Conservation (phyloP, 2,888 invertebrate genomes). For the Drosophila rellima region DNA sequence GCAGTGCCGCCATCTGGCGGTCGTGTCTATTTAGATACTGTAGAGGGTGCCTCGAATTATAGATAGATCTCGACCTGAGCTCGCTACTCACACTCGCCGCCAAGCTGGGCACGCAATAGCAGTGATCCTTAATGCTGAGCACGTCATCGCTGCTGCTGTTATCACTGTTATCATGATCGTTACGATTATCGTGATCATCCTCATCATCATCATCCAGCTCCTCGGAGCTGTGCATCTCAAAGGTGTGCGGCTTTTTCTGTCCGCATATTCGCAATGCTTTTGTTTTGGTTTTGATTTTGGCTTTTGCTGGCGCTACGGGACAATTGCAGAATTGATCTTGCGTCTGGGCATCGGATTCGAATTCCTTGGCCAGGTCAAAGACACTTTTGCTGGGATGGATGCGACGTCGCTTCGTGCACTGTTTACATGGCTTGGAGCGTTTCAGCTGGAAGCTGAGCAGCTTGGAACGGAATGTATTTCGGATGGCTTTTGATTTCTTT, state of each 20-base stretch:
- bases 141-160: constrained; percentile 81
- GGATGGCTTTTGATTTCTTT: constrained; percentile 84
- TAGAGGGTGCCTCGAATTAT: constrained; percentile 32
- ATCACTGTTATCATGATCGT: constrained; percentile 61
- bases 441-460: constrained; percentile 83
- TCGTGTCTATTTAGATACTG: constrained; percentile 37
- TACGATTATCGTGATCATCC: constrained; percentile 31
- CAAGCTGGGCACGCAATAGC: constrained; percentile 84
- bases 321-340: constrained; percentile 83
- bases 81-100: constrained; percentile 84
- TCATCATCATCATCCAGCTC: constrained; percentile 57
- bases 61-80: constrained; percentile 15
- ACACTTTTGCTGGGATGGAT: constrained; percentile 84
- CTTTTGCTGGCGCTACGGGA: constrained; percentile 33
- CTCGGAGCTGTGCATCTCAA: constrained; percentile 64
- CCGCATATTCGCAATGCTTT: constrained; percentile 48
- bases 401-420: constrained; percentile 84
- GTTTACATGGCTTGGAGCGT: constrained; percentile 81
- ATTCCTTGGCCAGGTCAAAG: constrained; percentile 84
- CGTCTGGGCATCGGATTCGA: constrained; percentile 51
- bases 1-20: constrained; percentile 19
- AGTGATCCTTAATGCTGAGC: constrained; percentile 84
- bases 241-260: constrained; percentile 52
- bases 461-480: constrained; percentile 85
- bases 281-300: constrained; percentile 12